phyloP scores from a whole-genome alignment of 1,140 invertebrate genomes.

The Heliconius nattereri region DNA sequence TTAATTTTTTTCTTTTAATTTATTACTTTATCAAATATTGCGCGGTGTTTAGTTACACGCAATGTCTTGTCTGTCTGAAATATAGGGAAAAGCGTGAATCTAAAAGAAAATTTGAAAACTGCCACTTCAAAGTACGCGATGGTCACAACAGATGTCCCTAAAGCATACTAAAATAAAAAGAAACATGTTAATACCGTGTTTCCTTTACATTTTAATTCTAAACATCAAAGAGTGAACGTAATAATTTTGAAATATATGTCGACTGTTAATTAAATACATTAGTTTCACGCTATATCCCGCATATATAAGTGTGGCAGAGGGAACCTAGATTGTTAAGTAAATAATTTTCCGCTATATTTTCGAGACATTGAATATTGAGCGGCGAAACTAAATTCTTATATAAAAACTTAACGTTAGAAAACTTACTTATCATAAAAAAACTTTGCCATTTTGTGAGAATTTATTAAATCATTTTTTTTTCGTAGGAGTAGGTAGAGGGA shows the following conservation, averaged over 20 bases:
- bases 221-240: not conserved
- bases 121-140: not conserved
- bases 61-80: no score
- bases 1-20: not conserved
- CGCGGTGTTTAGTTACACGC: not conserved
- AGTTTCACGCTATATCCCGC: not conserved
- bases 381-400: not conserved
- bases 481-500: no score
- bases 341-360: no score
- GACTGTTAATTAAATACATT: not conserved
- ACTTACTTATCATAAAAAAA: no score
- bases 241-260: not conserved
- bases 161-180: not conserved
- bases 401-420: no score
- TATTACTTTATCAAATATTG: not conserved
- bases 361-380: not conserved
- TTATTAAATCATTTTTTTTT: no score
- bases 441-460: no score
- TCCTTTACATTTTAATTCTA: not conserved
- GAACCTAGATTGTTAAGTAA: not conserved
- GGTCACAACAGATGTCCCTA: not conserved
- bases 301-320: not conserved
- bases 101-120: not conserved
- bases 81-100: no score
- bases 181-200: not conserved